Evolutionary conservation across 2,888 invertebrate genomes (phyloP), one percentile per base, ranked within the genome.

Genomic region (Gymnosoma rotundatum): DNA sequence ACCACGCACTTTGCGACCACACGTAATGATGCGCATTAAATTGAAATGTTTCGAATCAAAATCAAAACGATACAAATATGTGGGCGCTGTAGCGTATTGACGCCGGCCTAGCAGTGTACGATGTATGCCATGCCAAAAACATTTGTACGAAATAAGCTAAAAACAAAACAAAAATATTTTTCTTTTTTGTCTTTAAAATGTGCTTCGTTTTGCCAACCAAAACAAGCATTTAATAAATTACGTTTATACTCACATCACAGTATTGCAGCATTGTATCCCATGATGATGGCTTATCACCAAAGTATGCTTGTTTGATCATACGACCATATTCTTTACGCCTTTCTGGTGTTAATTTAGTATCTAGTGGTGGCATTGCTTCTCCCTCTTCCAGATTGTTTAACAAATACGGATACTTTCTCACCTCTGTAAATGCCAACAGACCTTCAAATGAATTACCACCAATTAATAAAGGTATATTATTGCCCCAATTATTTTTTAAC

Each of bases 271-370:
- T 88, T 42, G 92, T 92, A 25, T 92, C 88, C 73, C 83, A 87
- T 3, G 90, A 89, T 2, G 93, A 90, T 64, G 91, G 89, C 45
- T 92, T 89, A 10, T 93, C 91, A 1, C 92, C 93, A 86, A 93
- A 93, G 87, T 93, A 93, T 12, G 90, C 89, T 18, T 92, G 83
- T 61, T 92, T 91, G 12, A 94, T 89, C 85, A 90, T 89, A 3
- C 90, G 87, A 1, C 93, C 93, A 45, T 92, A 89, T 10, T 87
- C 87, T 36, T 86, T 88, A 5, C 92, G 87, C 82, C 92, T 87
- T 80, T 90, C 88, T 48, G 83, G 67, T 86, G 88, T 81, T 14
- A 92, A 72, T 9, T 89, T 87, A 3, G 92, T 88, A 78, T 91
- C 90, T 1, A 84, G 75, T 0, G 93, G 93, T 0, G 92, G 88